These are phyloP conservation scores for Oscheius sp. DNA, from an alignment of 1,140 invertebrate species.

Conservation along the genomic window DNA sequence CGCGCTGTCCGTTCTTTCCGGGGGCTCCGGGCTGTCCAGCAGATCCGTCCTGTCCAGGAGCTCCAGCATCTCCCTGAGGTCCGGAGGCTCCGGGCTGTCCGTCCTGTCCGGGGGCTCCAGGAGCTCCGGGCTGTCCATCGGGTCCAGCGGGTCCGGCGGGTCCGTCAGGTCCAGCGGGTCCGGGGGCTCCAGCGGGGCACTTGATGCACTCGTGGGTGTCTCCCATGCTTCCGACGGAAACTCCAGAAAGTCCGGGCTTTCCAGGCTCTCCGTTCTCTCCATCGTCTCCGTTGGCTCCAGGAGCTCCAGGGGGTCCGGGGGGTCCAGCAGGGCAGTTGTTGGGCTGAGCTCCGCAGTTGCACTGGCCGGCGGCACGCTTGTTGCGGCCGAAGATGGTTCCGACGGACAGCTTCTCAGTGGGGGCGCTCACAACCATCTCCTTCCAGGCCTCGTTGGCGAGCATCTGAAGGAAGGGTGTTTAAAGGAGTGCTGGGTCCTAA, in stretches of 20 bases:
- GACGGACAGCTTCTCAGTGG: constrained; percentile 2
- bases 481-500: not conserved
- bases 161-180: constrained; percentile 38
- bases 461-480: constrained; percentile 10
- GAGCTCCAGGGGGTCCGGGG: constrained; percentile 32
- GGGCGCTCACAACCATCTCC: constrained; percentile 26
- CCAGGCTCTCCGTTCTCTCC: constrained; percentile 28
- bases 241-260: constrained; percentile 24
- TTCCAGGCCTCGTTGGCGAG: constrained; percentile 38
- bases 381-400: constrained; percentile 29
- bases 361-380: constrained; percentile 30
- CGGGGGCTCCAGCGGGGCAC: constrained; percentile 33
- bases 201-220: constrained; percentile 31
- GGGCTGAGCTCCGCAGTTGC: constrained; percentile 31
- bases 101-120: constrained; percentile 28
- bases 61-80: constrained; percentile 26
- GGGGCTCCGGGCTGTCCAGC: constrained; percentile 23
- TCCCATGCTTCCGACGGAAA: constrained; percentile 15
- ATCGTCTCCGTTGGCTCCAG: constrained; percentile 32
- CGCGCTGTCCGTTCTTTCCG: constrained; percentile 24
- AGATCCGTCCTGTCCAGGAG: constrained; percentile 21
- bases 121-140: constrained; percentile 24
- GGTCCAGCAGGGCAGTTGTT: constrained; percentile 38
- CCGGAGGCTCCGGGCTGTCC: constrained; percentile 13
- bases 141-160: constrained; percentile 25